Evolutionary conservation across 2,797 vertebrate genomes (phyloP), one percentile per base, ranked within the genome.

Genomic region (Girardinus metallicus): DNA sequence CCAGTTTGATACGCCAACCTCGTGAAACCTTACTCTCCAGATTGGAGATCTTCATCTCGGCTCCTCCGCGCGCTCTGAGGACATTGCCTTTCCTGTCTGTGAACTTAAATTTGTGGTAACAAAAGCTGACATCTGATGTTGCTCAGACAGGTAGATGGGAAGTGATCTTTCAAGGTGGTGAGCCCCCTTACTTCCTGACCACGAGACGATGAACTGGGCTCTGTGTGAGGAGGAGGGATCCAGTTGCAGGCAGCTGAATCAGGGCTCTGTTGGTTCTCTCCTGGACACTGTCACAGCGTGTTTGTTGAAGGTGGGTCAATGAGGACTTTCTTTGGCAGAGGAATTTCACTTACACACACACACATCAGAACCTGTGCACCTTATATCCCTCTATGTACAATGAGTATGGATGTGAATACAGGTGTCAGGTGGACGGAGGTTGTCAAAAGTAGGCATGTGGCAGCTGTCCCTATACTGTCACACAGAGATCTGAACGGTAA

Each of bases 301-400:
- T 95, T 95, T 95, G 93, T 91, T 86, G 89, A 95, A 92, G 95
- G 92, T 80, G 88, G 92, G 93, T 93, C 93, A 95, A 89, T 83
- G 92, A 94, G 92, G 92, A 93, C 93, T 95, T 94, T 95, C 89
- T 95, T 90, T 92, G 88, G 90, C 91, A 86, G 85, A 94, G 94
- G 95, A 96, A 95, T 95, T 95, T 96, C 90, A 93, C 76, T 55
- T 70, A 83, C 78, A 80, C 64, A 41, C 64, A 64, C 62, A 75
- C n/a, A 82, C 75, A 72, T 43, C 73, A 47, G 57, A 78, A 73
- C 73, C 68, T 77, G 53, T 74, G 64, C 84, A 81, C 76, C 39
- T 36, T 72, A 53, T 73, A 64, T 78, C 72, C 71, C 49, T 83
- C 68, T 74, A 78, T n/a, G 79, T 77, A 53, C 46, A 81, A 75